A percentile compares a stretch with the other conserved stretches of the same genome.
These are phyloP conservation scores for Toxotes jaculatrix DNA, from an alignment of 2,113 vertebrate species.

Conservation along the genomic window DNA sequence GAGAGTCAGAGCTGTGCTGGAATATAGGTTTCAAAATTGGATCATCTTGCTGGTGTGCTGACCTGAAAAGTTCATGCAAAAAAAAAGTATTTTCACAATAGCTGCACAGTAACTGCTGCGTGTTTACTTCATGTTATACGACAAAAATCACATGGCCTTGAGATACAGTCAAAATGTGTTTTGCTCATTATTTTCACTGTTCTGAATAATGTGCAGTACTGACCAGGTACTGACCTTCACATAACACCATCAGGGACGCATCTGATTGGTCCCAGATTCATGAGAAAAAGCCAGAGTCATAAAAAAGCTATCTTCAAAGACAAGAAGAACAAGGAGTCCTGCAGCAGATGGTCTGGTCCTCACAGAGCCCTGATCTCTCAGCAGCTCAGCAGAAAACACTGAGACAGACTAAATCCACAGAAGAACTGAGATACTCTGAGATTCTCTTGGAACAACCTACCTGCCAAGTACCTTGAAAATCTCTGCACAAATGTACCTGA, in stretches of 20 bases:
- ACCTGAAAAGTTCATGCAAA: background rate
- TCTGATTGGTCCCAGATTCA: background rate
- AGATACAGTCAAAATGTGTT: background rate
- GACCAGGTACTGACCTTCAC: background rate
- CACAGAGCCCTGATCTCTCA: background rate
- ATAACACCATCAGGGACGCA: background rate
- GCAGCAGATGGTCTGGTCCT: background rate
- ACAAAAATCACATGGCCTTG: background rate
- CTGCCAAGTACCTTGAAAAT: no score
- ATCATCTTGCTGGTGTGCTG: background rate
- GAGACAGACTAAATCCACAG: no score
- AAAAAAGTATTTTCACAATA: constrained; percentile 6
- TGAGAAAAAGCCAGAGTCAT: background rate
- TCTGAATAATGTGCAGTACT: no score
- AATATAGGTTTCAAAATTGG: background rate
- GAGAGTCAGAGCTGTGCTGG: background rate
- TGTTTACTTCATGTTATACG: background rate
- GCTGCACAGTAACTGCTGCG: background rate
- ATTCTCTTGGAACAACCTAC: no score
- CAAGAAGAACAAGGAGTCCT: background rate
- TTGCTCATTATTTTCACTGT: no score
- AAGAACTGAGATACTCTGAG: no score
- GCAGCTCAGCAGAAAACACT: no score
- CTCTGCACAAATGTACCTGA: no score
- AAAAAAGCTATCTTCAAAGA: background rate